Evolutionary conservation across 2,888 invertebrate species (phyloP), one percentile per base, ranked within the genome.

Genomic region (Callosobruchus maculatus): DNA sequence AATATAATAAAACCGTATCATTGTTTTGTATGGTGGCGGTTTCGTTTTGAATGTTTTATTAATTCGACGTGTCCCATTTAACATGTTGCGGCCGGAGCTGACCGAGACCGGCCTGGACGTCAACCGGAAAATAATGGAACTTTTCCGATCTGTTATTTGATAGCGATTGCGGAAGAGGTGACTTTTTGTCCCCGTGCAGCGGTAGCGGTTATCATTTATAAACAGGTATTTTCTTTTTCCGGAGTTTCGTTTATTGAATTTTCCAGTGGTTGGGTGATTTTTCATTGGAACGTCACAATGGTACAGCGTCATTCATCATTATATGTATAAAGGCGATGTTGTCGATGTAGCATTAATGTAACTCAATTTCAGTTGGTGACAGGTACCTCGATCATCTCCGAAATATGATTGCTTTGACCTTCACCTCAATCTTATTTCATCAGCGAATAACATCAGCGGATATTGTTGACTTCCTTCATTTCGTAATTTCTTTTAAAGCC

Each of bases 41-140:
- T 68, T 68, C 22, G 22, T 68, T 21, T 68, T 68, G 68, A 68
- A 68, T 68, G 68, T 68, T 68, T 68, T 21, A 68, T 68, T 68
- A 68, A 68, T 21, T 68, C 68, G 68, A 22, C 22, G 21, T 68
- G 68, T 68, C 22, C 68, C 22, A 68, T 68, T 68, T 9, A 68
- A 68, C 22, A 68, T 21, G 21, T 68, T 68, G 68, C 68, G 68
- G 68, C 68, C 7, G 21, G 49, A 49, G 1, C 21, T 21, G 68
- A 68, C 21, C 68, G 68, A 68, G 21, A 68, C 68, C 68, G 26
- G 26, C 7, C 26, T 26, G 26, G 26, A 26, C 26, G 49, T 49
- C 49, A 49, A 49, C 49, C 49, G 49, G 49, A 49, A 49, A 49
- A 49, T 49, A 49, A 49, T 49, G 49, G 13, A 49, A 49, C 49